Evolutionary conservation across 2,113 vertebrate genomes (phyloP).

Genomic region (Jacana jacana): DNA sequence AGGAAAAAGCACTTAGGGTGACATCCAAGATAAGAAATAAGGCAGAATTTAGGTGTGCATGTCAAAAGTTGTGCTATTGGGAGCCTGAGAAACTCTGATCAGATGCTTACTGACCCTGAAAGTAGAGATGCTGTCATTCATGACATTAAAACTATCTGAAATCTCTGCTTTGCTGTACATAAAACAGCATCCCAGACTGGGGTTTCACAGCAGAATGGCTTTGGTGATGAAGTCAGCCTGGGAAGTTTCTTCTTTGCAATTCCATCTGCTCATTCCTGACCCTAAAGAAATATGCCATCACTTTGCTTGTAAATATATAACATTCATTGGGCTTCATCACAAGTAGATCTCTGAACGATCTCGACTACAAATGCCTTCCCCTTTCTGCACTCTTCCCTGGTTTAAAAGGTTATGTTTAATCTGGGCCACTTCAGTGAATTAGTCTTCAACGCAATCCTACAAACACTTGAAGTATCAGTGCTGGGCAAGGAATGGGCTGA

Average conservation of each 20-base stretch:
- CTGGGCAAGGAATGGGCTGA: neutral
- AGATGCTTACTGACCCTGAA: neutral
- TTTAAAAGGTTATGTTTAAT: neutral
- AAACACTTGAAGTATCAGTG: neutral
- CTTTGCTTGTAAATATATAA: neutral
- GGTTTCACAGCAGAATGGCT: neutral
- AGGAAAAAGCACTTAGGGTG: neutral
- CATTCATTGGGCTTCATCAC: neutral
- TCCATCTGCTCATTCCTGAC: neutral
- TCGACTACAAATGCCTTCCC: neutral
- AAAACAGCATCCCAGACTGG: neutral
- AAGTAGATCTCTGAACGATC: neutral
- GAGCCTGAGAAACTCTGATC: neutral
- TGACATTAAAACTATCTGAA: neutral
- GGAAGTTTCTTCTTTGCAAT: neutral
- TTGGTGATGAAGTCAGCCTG: neutral
- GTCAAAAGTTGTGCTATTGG: neutral
- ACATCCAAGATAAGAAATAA: neutral
- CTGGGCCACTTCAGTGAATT: neutral
- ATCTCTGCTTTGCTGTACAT: neutral
- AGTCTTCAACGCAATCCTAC: neutral
- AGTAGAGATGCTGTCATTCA: neutral
- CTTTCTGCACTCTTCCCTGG: neutral
- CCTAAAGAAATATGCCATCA: neutral
- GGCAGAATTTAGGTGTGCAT: neutral